Percentiles rank a stretch among this genome's conserved stretches.
These are phyloP conservation scores for Ceratosolen solmsi DNA, from an alignment of 1,140 invertebrate species.

Conservation along the genomic window DNA sequence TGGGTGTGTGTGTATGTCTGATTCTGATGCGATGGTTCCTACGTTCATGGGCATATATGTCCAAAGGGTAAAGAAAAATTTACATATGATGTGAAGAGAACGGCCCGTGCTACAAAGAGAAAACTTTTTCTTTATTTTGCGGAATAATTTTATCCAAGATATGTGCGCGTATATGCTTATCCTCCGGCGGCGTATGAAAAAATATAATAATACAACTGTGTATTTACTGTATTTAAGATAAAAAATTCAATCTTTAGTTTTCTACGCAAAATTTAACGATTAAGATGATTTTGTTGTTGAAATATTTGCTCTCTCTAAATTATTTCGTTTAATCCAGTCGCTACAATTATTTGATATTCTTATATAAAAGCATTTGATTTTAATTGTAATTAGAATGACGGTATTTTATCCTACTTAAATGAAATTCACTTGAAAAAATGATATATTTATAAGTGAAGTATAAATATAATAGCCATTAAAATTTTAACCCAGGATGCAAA, in stretches of 20 bases:
- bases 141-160: not conserved
- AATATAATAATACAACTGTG: not conserved
- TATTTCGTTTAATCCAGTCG: too few relatives aligned
- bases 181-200: not conserved
- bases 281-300: too few relatives aligned
- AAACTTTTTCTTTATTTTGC: not conserved
- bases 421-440: too few relatives aligned
- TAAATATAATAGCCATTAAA: too few relatives aligned
- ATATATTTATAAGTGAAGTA: too few relatives aligned
- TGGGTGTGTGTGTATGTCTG: not conserved
- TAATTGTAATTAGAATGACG: too few relatives aligned
- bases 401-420: too few relatives aligned
- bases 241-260: not conserved
- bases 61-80: slow-evolving; percentile 1
- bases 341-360: too few relatives aligned
- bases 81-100: slow-evolving; percentile 1
- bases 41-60: not conserved
- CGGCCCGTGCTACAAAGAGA: not conserved
- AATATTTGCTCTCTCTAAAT: too few relatives aligned
- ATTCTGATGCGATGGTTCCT: not conserved
- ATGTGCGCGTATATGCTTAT: not conserved
- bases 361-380: too few relatives aligned
- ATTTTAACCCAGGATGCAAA: too few relatives aligned
- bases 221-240: not conserved
- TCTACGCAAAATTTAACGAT: too few relatives aligned